Conservation (phyloP, 2,888 invertebrate genomes). For the Xestia c-nigrum region DNA sequence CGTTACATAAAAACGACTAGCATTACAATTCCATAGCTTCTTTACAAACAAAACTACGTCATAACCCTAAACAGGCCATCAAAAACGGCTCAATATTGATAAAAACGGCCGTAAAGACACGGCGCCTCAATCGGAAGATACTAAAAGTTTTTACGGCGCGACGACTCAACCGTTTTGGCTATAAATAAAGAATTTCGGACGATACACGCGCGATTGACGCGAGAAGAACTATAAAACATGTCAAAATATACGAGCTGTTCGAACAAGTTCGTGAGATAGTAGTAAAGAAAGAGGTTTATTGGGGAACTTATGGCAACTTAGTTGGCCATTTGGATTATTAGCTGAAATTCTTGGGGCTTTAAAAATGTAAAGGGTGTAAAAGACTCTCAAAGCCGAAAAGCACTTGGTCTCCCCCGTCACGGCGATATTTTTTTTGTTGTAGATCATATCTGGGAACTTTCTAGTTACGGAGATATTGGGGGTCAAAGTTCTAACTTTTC, state of each 20-base stretch:
- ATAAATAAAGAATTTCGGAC: conserved; percentile 65
- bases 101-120: conserved; percentile 63
- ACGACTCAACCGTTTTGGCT: conserved; percentile 62
- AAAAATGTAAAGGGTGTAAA: neutral
- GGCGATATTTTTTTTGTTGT: too few relatives aligned
- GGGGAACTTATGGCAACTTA: conserved; percentile 31
- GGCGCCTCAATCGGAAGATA: conserved; percentile 66
- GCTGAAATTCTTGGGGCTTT: conserved; percentile 18
- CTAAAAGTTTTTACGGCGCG: conserved; percentile 63
- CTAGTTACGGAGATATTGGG: too few relatives aligned
- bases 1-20: conserved; percentile 13
- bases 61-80: conserved; percentile 66
- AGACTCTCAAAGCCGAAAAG: too few relatives aligned
- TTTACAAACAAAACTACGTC: conserved; percentile 60
- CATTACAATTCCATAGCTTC: conserved; percentile 58
- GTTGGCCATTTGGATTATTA: conserved; percentile 17
- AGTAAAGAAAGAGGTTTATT: conserved; percentile 44
- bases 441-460: too few relatives aligned
- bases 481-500: too few relatives aligned
- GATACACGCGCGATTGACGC: conserved; percentile 57
- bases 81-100: conserved; percentile 67
- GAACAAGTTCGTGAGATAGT: conserved; percentile 47
- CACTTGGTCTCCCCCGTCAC: too few relatives aligned
- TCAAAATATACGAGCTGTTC: conserved; percentile 56
- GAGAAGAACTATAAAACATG: conserved; percentile 60